Percentiles rank a stretch among this genome's conserved stretches.
These are phyloP conservation scores for Phyllotis vaccarum DNA, from an alignment of 2,797 vertebrate species.

Conservation along the genomic window DNA sequence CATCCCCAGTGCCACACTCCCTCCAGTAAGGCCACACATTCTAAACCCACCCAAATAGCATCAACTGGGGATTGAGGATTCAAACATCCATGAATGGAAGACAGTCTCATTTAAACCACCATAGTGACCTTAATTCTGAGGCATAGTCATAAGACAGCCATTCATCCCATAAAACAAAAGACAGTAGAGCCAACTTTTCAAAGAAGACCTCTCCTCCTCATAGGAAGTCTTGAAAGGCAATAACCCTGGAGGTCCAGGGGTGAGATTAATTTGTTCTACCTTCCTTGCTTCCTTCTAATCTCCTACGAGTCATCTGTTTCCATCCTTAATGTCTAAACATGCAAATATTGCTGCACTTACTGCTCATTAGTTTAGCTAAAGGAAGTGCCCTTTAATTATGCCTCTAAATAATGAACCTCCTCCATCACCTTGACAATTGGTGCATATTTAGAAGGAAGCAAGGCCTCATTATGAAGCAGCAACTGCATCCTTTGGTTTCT, in stretches of 20 bases:
- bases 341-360: constrained; percentile 81
- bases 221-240: constrained; percentile 32
- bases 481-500: constrained; percentile 44
- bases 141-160: neutral
- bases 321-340: constrained; percentile 79
- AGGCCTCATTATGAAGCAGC: constrained; percentile 73
- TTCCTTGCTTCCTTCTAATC: constrained; percentile 56
- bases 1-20: neutral
- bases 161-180: constrained; percentile 28
- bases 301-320: constrained; percentile 74
- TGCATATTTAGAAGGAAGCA: constrained; percentile 74
- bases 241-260: constrained; percentile 42
- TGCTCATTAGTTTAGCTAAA: constrained; percentile 83
- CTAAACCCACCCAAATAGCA: neutral
- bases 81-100: neutral
- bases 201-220: neutral
- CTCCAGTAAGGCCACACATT: neutral
- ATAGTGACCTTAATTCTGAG: neutral
- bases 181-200: neutral
- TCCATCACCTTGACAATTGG: constrained; percentile 87
- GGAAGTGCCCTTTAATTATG: constrained; percentile 86
- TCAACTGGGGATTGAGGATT: neutral
- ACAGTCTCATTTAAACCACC: neutral
- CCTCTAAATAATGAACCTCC: constrained; percentile 86
- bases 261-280: constrained; percentile 64